Evolutionary conservation across 1,140 invertebrate genomes (phyloP).

Genomic region (Oscheius sp.): DNA sequence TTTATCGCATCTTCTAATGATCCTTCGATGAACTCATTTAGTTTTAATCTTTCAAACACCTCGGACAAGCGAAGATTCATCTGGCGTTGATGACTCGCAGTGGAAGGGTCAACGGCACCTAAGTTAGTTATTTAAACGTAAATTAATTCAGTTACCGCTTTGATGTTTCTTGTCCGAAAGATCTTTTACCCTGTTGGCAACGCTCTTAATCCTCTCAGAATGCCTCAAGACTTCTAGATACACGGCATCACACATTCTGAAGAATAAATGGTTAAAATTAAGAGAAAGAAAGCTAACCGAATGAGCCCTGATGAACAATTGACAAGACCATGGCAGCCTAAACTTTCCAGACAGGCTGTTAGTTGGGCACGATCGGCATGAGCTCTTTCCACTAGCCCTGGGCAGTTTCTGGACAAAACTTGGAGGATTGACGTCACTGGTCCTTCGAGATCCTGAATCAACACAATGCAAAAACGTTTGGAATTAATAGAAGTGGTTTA

Average conservation of each 20-base stretch:
- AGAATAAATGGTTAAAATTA: neutral
- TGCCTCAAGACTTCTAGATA: conserved; percentile 37
- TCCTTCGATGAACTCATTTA: conserved; percentile 41
- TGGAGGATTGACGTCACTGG: conserved; percentile 28
- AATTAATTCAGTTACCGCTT: neutral
- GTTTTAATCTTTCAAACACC: conserved; percentile 43
- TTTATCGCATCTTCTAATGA: conserved; percentile 40
- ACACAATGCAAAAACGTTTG: too few species aligned
- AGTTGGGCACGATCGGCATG: conserved; percentile 38
- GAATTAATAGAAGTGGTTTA: too few species aligned
- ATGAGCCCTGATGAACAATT: conserved; percentile 46
- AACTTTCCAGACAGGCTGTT: conserved; percentile 35
- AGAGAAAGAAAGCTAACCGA: conserved; percentile 4
- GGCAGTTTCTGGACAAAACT: conserved; percentile 36
- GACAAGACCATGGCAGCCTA: conserved; percentile 46
- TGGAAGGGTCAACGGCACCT: conserved; percentile 25
- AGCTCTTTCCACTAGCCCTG: conserved; percentile 40
- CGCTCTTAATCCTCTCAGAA: conserved; percentile 36
- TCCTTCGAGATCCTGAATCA: conserved; percentile 31
- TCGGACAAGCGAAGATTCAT: conserved; percentile 43
- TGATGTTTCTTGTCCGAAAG: conserved; percentile 13
- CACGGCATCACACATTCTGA: conserved; percentile 42
- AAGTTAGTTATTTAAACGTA: neutral
- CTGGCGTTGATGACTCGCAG: conserved; percentile 44
- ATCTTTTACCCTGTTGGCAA: conserved; percentile 20